phyloP scores from a whole-genome alignment of 2,113 vertebrate species.

The Thamnophis sirtalis region DNA sequence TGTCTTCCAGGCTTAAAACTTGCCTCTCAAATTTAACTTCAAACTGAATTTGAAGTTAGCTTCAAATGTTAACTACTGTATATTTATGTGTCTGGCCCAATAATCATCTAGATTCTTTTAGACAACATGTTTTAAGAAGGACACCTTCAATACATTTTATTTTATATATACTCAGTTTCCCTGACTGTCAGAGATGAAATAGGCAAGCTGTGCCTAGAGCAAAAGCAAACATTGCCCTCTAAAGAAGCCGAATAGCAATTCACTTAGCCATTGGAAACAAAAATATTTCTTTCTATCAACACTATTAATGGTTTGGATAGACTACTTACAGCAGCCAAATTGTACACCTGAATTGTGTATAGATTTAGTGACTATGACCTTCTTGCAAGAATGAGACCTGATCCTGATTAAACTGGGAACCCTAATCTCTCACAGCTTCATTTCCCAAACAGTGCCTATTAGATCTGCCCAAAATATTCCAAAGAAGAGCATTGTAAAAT shows the following conservation, averaged over 20 bases:
- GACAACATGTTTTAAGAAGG: not conserved
- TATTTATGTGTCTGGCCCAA: not conserved
- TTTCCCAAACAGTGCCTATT: not conserved
- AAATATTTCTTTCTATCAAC: conserved; percentile 9
- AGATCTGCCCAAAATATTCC: not conserved
- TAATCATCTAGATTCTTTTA: not conserved
- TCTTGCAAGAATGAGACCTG: not conserved
- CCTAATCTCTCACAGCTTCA: not conserved
- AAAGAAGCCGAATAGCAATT: conserved; percentile 15
- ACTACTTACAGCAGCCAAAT: not conserved
- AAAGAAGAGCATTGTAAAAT: not conserved
- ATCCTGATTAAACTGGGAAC: not conserved
- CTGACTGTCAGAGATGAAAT: not conserved
- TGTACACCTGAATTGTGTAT: not conserved
- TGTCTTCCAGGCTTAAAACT: not conserved
- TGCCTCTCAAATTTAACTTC: not conserved
- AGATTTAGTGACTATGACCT: not conserved
- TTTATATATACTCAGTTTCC: not conserved
- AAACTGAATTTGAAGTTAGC: not conserved
- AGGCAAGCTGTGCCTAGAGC: not conserved
- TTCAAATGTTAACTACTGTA: not conserved
- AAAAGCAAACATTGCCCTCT: conserved; percentile 17
- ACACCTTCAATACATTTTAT: not conserved
- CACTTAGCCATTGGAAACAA: not conserved
- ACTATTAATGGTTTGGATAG: not conserved